Percentiles rank a stretch among this genome's conserved stretches.
Evolutionary conservation across 2,888 invertebrate genomes (phyloP).

Genomic region (Drosophila conformis): DNA sequence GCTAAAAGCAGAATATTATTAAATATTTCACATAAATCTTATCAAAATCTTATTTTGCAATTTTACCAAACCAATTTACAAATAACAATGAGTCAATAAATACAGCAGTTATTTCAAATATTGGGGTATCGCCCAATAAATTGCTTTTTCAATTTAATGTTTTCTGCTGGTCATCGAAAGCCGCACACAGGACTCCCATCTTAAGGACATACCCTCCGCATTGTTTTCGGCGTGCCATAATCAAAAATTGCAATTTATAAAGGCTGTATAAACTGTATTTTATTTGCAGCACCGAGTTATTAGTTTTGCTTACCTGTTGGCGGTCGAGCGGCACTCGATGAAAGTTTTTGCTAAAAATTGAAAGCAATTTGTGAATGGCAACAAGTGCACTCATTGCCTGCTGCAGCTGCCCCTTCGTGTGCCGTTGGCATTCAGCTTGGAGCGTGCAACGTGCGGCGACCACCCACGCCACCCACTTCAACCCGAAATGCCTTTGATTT

Average conservation of each 20-base stretch:
- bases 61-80: not conserved
- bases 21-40: not conserved
- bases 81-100: not conserved
- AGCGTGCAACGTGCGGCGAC: not conserved
- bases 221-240: conserved; percentile 42
- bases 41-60: too few species aligned
- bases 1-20: not conserved
- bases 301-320: conserved; percentile 59
- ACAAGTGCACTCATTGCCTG: conserved; percentile 66
- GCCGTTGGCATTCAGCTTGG: conserved; percentile 17
- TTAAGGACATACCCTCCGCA: conserved; percentile 21
- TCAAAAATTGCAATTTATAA: conserved; percentile 10
- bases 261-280: conserved; percentile 9
- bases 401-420: conserved; percentile 25
- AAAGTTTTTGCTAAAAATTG: conserved; percentile 58
- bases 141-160: conserved; percentile 14
- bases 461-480: not conserved
- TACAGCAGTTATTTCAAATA: not conserved
- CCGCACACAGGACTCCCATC: conserved; percentile 13
- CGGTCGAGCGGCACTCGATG: conserved; percentile 25
- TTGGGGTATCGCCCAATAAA: not conserved
- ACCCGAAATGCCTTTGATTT: conserved; percentile 26
- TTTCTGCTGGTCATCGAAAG: conserved; percentile 12
- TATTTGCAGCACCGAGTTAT: conserved; percentile 46
- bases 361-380: conserved; percentile 64